A percentile compares a stretch with the other conserved stretches of the same genome.
Conservation (phyloP, 2,797 vertebrate species). For the Eidolon dupreanum region DNA sequence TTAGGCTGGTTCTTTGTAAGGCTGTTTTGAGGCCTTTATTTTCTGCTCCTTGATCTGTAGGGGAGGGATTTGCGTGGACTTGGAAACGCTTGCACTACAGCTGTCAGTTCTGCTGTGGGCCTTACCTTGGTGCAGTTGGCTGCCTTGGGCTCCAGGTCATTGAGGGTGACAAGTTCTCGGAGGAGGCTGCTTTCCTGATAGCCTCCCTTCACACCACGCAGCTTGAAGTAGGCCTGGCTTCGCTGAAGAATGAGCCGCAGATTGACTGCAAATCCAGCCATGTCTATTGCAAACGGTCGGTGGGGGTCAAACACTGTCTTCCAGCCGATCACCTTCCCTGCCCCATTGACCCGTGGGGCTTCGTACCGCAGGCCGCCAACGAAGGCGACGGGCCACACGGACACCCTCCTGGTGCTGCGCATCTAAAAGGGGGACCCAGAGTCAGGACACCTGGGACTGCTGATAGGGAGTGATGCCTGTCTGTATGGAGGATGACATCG, state of each 20-base stretch:
- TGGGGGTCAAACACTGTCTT: constrained; percentile 98
- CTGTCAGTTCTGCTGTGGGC: accelerated
- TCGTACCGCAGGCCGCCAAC: constrained; percentile 97
- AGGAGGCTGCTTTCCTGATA: constrained; percentile 99
- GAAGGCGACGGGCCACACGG: constrained; percentile 98
- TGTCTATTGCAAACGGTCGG: constrained; percentile 99
- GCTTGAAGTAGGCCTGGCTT: constrained; percentile 98
- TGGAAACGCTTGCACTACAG: neutral
- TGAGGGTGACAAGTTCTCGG: constrained; percentile 96
- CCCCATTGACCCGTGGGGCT: constrained; percentile 96
- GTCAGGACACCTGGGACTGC: neutral
- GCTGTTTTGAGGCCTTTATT: neutral
- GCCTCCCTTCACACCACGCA: constrained; percentile 97
- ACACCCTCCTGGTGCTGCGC: constrained; percentile 96
- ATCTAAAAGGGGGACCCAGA: constrained; percentile 87
- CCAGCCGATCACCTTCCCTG: constrained; percentile 98
- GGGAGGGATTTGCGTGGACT: neutral
- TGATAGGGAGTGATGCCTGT: accelerated
- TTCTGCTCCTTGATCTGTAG: neutral
- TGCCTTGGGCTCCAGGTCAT: constrained; percentile 98
- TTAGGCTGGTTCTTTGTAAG: neutral
- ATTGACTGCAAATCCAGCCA: constrained; percentile 98
- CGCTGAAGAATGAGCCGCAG: constrained; percentile 96
- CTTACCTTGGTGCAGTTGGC: constrained; percentile 99
- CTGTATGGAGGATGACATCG: neutral